Evolutionary conservation across 2,888 invertebrate genomes (phyloP), one percentile per base, ranked within the genome.

Genomic region (Pasiphila rectangulata): DNA sequence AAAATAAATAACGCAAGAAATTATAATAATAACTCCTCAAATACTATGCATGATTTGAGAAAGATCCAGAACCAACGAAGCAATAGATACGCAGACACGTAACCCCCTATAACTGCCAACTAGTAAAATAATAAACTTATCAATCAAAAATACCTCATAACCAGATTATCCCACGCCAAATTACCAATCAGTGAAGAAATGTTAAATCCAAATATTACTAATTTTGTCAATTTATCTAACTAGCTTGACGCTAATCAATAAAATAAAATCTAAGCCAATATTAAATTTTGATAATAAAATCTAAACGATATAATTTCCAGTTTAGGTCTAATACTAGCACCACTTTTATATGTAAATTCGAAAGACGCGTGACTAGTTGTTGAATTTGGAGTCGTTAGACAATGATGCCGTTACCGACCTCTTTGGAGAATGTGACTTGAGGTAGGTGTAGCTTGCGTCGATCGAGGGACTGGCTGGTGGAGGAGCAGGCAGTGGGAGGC

Each of bases 321-420:
- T 45, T 39, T 51, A 61, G 61, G 61, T 67, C 57, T 55, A 57
- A 61, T 56, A 67, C 69, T 72, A 76, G 76, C 76, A 76, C 76
- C 76, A 74, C 67, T 59, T 59, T 58, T 59, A 42, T 49, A 55
- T 51, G 23, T 56, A 58, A 63, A 61, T 59, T 58, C 57, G 56
- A 56, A 41, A 48, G 48, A 60, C 54, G 49, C 59, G 66, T 72
- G 72, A 72, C 72, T 72, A 72, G 72, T 64, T 63, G 56, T n/a
- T 36, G 27, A 39, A 51, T 54, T 52, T 51, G 20, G 19, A 51
- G 46, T 39, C 50, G 41, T 90, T 88, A 95, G 64, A 96, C 95
- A 68, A 96, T 92, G 67, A 96, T 94, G 54, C 95, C 95, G 67
- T 92, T 94, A 94, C 96, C 95, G 92, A 96, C 96, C 96, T 96